Evolutionary conservation across 2,888 invertebrate species (phyloP).

Genomic region (Lordiphosa fenestrarum): DNA sequence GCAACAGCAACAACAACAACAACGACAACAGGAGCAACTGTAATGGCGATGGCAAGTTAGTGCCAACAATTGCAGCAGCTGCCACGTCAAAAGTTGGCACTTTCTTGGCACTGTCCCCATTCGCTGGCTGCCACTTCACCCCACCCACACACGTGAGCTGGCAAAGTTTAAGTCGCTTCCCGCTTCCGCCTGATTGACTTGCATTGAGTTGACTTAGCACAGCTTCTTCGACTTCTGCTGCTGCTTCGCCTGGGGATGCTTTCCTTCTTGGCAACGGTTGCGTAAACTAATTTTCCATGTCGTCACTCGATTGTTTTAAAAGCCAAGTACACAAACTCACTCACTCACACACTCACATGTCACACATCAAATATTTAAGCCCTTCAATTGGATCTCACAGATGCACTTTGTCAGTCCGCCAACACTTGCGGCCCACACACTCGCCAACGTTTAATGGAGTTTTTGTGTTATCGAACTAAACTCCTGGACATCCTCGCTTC

Average conservation of each 20-base stretch:
- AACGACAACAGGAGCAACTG: slow-evolving; percentile 9
- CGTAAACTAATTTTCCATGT: slow-evolving; percentile 77
- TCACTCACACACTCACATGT: slow-evolving; percentile 7
- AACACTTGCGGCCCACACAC: slow-evolving; percentile 23
- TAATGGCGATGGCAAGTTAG: slow-evolving; percentile 43
- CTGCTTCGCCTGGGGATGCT: slow-evolving; percentile 16
- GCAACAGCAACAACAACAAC: slow-evolving; percentile 17
- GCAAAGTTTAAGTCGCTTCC: slow-evolving; percentile 46
- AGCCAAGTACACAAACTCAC: slow-evolving; percentile 48
- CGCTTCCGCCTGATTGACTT: slow-evolving; percentile 72
- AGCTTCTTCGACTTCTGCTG: slow-evolving; percentile 43
- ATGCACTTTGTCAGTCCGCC: slow-evolving; percentile 27
- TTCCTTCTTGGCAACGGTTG: slow-evolving; percentile 58
- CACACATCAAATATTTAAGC: slow-evolving; percentile 54
- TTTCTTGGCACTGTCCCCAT: slow-evolving; percentile 39
- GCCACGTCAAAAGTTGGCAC: slow-evolving; percentile 69
- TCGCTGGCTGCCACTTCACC: background rate
- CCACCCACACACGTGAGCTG: slow-evolving; percentile 43
- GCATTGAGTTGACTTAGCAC: slow-evolving; percentile 72
- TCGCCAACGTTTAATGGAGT: slow-evolving; percentile 42
- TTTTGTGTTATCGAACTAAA: slow-evolving; percentile 29
- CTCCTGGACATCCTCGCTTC: slow-evolving; percentile 3
- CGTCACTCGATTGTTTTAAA: slow-evolving; percentile 75
- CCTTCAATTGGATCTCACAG: slow-evolving; percentile 36
- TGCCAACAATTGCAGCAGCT: slow-evolving; percentile 73